These are phyloP conservation scores for Meta bourneti DNA, from an alignment of 2,888 invertebrate species.

Conservation along the genomic window DNA sequence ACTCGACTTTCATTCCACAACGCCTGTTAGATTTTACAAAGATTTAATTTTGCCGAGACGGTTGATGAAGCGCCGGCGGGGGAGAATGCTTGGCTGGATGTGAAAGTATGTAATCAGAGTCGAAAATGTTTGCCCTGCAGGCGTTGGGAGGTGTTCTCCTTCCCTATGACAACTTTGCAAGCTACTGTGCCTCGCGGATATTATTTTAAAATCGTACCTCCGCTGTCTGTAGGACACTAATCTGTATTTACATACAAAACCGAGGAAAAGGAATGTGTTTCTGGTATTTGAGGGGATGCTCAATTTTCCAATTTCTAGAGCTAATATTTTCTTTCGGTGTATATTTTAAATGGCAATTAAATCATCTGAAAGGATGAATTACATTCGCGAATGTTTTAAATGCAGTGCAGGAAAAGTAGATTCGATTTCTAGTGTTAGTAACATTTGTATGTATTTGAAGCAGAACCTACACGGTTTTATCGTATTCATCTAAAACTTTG, in stretches of 20 bases:
- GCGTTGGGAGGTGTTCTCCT: constrained; percentile 18
- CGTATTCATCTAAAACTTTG: no score
- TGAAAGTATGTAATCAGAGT: constrained; percentile 40
- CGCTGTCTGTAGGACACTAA: constrained; percentile 11
- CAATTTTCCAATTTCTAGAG: constrained; percentile 25
- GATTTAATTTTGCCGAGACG: constrained; percentile 45
- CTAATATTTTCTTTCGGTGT: constrained; percentile 20
- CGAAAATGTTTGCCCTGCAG: constrained; percentile 39
- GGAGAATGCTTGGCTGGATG: constrained; percentile 13
- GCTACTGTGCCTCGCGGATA: constrained; percentile 9
- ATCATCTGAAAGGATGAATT: not conserved
- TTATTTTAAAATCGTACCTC: constrained; percentile 41
- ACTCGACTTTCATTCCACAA: constrained; percentile 1
- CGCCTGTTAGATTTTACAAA: constrained; percentile 35
- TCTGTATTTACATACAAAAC: constrained; percentile 14
- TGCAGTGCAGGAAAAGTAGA: no score
- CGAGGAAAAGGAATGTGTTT: not conserved
- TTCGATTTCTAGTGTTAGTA: no score
- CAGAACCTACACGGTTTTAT: no score
- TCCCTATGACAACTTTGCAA: constrained; percentile 26
- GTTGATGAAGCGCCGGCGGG: constrained; percentile 34
- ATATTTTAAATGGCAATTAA: not conserved
- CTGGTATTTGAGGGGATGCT: constrained; percentile 18
- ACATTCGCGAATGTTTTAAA: no score
- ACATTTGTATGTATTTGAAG: no score